Evolutionary conservation across 2,888 invertebrate species (phyloP), one percentile per base, ranked within the genome.

Genomic region (Amphipyra berbera): DNA sequence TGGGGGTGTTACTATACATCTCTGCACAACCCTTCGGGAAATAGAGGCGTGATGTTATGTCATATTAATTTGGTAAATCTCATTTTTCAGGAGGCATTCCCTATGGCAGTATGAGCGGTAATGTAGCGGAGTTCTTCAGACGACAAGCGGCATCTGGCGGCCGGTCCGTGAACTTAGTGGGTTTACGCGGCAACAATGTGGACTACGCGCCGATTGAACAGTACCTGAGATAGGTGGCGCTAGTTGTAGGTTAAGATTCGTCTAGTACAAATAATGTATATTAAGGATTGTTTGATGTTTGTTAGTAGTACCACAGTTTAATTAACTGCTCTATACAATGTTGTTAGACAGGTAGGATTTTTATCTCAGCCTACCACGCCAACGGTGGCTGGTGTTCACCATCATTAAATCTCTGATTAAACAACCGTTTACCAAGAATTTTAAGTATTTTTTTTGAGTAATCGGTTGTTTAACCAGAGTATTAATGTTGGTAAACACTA

Each of bases 91-190:
- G 96, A 68, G 96, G 96, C 0, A 96, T 96, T 41, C 96, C 96
- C 0, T 96, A 96, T 66, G 96, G 96, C 41, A 96, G 96, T 76
- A 87, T 96, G 73, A 95, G 95, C 46, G 96, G 96, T 0, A 95
- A 95, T 79, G 90, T 96, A 1, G 95, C 95, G 0, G 95, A 93
- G 48, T 96, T 92, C 74, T 95, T 88, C 58, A 87, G 73, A 35
- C 81, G 78, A 5, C 86, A 78, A 52, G 84, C 85, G 86, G 65
- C 90, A 87, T 79, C 93, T 89, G 68, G 76, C 64, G 88, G 82
- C 2, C 77, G 82, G n/a, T 63, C 75, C 0, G 59, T 62, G 62
- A 82, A 85, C 76, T 76, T 75, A 35, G 76, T 53, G 9, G 64
- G 76, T 6, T 58, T 73, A 13, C 65, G 65, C n/a, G 63, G 76